Evolutionary conservation across 2,888 invertebrate species (phyloP).

Genomic region (Drosophila anomalata): DNA sequence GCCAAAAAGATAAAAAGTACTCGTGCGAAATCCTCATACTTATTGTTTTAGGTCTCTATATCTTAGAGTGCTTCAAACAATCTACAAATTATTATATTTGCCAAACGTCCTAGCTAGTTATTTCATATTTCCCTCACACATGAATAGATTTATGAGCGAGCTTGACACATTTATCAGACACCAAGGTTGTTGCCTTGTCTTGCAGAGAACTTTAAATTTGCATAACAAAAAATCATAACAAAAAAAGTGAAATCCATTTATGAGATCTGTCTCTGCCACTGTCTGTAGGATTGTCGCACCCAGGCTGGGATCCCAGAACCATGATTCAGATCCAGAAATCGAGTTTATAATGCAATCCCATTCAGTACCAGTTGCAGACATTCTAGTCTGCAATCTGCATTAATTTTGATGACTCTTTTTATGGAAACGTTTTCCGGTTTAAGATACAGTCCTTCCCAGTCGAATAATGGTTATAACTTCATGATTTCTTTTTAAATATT

Average conservation of each 20-base stretch:
- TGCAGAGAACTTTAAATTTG: slow-evolving; percentile 23
- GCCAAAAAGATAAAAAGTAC: slow-evolving; percentile 4
- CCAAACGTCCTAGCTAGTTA: slow-evolving; percentile 12
- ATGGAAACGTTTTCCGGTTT: slow-evolving; percentile 1
- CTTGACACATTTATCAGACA: slow-evolving; percentile 41
- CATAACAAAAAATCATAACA: slow-evolving; percentile 31
- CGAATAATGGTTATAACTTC: not conserved
- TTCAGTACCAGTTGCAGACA: slow-evolving; percentile 19
- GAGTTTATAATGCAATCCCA: slow-evolving; percentile 30
- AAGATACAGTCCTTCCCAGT: not conserved
- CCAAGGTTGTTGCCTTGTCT: slow-evolving; percentile 29
- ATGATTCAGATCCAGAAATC: slow-evolving; percentile 22
- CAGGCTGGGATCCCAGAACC: slow-evolving; percentile 26
- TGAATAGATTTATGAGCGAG: slow-evolving; percentile 31
- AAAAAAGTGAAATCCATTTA: slow-evolving; percentile 32
- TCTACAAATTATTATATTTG: slow-evolving; percentile 1
- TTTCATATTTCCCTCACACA: slow-evolving; percentile 32
- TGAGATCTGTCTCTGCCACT: slow-evolving; percentile 38
- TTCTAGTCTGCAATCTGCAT: slow-evolving; percentile 26
- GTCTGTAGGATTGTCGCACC: slow-evolving; percentile 31
- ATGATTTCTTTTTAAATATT: not conserved
- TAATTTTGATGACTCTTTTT: slow-evolving; percentile 6
- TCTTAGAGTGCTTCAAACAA: not conserved
- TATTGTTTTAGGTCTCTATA: not conserved
- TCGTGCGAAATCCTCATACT: not conserved